Evolutionary conservation across 2,797 vertebrate genomes (phyloP), one percentile per base, ranked within the genome.

Genomic region (Helostoma temminkii): DNA sequence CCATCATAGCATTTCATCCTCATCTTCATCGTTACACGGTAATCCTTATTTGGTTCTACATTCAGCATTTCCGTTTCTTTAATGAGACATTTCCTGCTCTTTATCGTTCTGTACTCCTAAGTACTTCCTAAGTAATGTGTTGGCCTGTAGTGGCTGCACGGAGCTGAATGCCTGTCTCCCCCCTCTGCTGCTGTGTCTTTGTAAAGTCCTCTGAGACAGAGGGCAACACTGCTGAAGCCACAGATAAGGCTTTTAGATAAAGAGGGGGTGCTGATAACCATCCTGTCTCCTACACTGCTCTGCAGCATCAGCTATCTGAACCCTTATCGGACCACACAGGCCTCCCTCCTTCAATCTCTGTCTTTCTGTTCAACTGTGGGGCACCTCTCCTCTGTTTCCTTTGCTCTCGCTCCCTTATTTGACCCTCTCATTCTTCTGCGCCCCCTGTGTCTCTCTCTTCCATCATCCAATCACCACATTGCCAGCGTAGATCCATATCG

Each of bases 141-240:
- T 47, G 64, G 59, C 28, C 46, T 24, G 14, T 43, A 42, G 37
- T 62, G 34, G 21, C 16, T 2, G 2, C 19, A 59, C 36, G 25
- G 11, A 54, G 16, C 9, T 57, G 28, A 37, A 30, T 19, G 18
- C 22, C 39, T 30, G 22, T 25, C 54, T 26, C 21, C 15, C 22
- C 46, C 25, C 24, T 43, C 22, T 59, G 26, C 64, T 42, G 22
- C 43, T 43, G 45, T 45, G 76, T 69, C 80, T 87, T 87, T 87
- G 78, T 64, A 81, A 83, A 83, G 78, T 83, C 82, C 80, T 81
- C 80, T 42, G 48, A 58, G 75, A 50, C 25, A 71, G 66, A 59
- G 53, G 62, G 58, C 66, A 45, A 47, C 47, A 21, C 47, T 55
- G 75, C 71, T 54, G 74, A 78, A 78, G 68, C 72, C 68, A 54